Evolutionary conservation across 2,113 vertebrate genomes (phyloP).

Genomic region (Psilopsiagon aymara): DNA sequence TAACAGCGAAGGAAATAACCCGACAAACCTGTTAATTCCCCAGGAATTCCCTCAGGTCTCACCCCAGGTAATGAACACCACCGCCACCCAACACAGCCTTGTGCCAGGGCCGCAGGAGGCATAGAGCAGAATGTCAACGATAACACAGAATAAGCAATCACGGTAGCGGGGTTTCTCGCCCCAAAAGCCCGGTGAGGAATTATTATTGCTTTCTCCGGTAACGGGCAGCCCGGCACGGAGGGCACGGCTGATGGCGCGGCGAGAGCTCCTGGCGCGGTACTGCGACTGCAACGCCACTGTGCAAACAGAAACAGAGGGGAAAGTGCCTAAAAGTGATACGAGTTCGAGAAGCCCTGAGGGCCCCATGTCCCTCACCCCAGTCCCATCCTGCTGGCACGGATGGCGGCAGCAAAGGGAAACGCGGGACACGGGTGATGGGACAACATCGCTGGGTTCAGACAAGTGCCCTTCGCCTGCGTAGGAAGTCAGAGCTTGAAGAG

Average conservation of each 20-base stretch:
- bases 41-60: neutral
- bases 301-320: accelerated
- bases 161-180: neutral
- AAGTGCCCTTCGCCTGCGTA: neutral
- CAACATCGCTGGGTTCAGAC: neutral
- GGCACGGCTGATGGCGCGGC: neutral
- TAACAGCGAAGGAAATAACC: conserved; percentile 4
- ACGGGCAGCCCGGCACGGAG: neutral
- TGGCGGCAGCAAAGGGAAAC: neutral
- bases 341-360: neutral
- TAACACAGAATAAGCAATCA: neutral
- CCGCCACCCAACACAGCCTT: neutral
- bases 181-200: neutral
- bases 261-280: neutral
- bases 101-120: neutral
- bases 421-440: accelerated
- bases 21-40: neutral
- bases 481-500: neutral
- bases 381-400: accelerated
- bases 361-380: neutral
- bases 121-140: neutral
- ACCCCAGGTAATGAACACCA: neutral
- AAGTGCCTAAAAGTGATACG: conserved; percentile 37
- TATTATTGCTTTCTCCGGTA: conserved; percentile 57
- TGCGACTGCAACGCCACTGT: neutral